Evolutionary conservation across 30 jellyfish, hydroid and myxozoan genomes (phyloP).

Genomic region (Aurelia sp.): DNA sequence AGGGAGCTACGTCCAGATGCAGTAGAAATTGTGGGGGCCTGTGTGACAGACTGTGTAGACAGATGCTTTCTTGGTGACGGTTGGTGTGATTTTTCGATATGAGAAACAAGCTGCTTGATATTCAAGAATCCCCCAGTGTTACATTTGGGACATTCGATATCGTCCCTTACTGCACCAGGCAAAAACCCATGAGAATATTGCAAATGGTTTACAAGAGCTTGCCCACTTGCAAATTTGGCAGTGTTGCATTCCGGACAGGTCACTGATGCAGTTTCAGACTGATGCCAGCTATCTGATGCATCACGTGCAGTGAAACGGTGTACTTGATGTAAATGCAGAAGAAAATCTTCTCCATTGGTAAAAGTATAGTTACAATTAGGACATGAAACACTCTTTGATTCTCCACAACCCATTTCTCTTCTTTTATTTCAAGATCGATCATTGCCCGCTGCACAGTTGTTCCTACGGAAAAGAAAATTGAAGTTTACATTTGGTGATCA

Average conservation of each 20-base stretch:
- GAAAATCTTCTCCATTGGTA: slow-evolving; percentile 9
- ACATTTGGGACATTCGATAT: slow-evolving; percentile 47
- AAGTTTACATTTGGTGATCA: no score
- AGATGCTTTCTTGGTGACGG: neutral
- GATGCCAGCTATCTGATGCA: no score
- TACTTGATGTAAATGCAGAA: slow-evolving; percentile 1
- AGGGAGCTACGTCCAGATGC: slow-evolving; percentile 6
- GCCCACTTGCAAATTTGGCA: neutral
- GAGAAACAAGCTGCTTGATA: slow-evolving; percentile 1
- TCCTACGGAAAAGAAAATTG: no score
- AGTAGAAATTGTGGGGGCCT: neutral
- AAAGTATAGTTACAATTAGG: slow-evolving; percentile 19
- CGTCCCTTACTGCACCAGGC: no score
- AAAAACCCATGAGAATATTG: no score
- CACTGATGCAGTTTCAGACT: no score
- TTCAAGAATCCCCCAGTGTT: slow-evolving; percentile 11
- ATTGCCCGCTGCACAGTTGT: no score
- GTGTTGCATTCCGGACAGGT: neutral
- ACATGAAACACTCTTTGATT: neutral
- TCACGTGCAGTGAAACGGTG: slow-evolving; percentile 1
- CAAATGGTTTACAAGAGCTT: neutral
- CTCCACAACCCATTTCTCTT: slow-evolving; percentile 24
- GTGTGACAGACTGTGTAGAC: neutral
- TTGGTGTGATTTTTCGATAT: slow-evolving; percentile 20
- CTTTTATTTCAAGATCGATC: no score